Evolutionary conservation across 2,888 invertebrate genomes (phyloP), one percentile per base, ranked within the genome.

Genomic region (Timema podura): DNA sequence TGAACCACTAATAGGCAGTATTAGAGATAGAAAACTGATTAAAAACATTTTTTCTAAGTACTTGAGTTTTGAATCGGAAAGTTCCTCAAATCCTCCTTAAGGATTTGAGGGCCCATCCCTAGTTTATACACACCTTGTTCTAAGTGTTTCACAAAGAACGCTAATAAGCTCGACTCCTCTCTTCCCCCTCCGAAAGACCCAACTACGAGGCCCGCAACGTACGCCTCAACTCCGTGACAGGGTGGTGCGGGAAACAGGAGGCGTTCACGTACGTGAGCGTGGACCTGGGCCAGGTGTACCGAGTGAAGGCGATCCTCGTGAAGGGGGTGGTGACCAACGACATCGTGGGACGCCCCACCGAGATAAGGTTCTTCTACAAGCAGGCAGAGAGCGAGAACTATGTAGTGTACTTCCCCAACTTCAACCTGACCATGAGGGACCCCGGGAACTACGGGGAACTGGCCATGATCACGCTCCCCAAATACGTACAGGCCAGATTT

Each of bases 171-270:
- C n/a, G n/a, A n/a, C n/a, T n/a, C n/a, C n/a, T n/a, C n/a, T n/a
- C n/a, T n/a, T n/a, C n/a, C n/a, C n/a, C n/a, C n/a, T n/a, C n/a
- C n/a, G n/a, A 16, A 13, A 80, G 81, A 78, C 93, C 94, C 45
- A 95, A 95, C 78, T 95, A 95, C 79, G 95, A 95, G 85, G 94
- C 95, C 0, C 90, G 85, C 79, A 95, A 96, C 78, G 90, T 96
- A 11, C 86, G 96, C 48, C 83, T 96, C 49, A 95, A 95, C 79
- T 95, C 96, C 0, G 95, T 95, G 5, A 96, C 96, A 64, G 96
- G 96, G 16, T 96, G 96, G 96, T 96, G 96, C 81, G 95, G 95
- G n/a, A 96, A 95, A 78, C 93, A 94, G 83, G 97, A 97, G 83
- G 93, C 96, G 0, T 96, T 97, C 78, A 96, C 96, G 0, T 97